Conservation (phyloP, 2,797 vertebrate species). For the Netta rufina region DNA sequence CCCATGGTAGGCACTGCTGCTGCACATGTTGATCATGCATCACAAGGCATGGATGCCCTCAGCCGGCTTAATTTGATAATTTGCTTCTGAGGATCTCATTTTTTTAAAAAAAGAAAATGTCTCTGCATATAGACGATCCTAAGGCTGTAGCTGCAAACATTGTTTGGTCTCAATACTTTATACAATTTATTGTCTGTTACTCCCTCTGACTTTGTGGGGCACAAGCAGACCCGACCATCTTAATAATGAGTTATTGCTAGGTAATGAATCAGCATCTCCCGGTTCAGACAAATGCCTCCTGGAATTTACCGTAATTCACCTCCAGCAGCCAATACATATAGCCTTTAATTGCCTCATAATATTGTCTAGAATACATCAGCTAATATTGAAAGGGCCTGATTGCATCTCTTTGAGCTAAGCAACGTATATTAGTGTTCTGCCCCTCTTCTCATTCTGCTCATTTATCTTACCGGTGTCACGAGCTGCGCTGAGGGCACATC, state of each 20-base stretch:
- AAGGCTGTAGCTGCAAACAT: not conserved
- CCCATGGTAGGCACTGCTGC: not conserved
- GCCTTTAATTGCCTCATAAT: constrained; percentile 43
- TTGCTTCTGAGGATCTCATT: not conserved
- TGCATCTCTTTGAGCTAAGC: constrained; percentile 22
- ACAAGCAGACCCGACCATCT: not conserved
- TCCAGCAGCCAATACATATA: not conserved
- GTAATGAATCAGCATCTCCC: constrained; percentile 52
- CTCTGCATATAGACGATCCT: not conserved
- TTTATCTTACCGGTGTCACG: constrained; percentile 12
- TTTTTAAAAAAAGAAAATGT: not conserved
- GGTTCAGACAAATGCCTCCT: constrained; percentile 5
- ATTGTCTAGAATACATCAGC: constrained; percentile 9
- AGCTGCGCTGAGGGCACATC: not conserved
- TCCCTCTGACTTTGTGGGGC: not conserved
- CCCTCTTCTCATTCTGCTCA: not conserved
- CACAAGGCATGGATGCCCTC: not conserved
- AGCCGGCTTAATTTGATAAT: not conserved
- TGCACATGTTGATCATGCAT: not conserved
- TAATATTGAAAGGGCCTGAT: not conserved
- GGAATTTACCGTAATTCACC: constrained; percentile 12
- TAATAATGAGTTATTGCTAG: constrained; percentile 9
- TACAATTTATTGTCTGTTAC: not conserved
- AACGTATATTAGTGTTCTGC: not conserved
- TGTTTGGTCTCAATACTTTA: not conserved